These are phyloP conservation scores for Lepidochitona cinerea DNA, from an alignment of 2,888 invertebrate species.

Conservation along the genomic window DNA sequence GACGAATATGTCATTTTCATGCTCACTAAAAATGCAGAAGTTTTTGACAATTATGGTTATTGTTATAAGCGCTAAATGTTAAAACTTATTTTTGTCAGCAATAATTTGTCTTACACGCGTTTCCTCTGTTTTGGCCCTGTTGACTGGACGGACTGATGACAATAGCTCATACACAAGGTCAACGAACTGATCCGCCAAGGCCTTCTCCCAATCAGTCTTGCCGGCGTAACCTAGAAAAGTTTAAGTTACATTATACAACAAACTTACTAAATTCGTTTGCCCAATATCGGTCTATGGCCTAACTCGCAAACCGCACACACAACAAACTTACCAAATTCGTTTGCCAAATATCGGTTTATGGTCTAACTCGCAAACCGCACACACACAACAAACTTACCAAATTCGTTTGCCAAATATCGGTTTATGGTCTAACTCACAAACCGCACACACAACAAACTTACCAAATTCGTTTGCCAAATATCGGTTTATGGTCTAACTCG, in stretches of 20 bases:
- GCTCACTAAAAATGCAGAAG: too few species aligned
- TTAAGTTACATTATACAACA: too few species aligned
- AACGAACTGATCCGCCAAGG: not conserved
- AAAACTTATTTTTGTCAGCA: too few species aligned
- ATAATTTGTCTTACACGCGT: too few species aligned
- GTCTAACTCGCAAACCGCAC: not conserved
- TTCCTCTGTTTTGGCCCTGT: too few species aligned
- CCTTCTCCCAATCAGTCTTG: not conserved
- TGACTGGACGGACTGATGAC: not conserved
- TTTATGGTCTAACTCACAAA: not conserved
- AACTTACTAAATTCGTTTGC: not conserved
- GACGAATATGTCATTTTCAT: too few species aligned
- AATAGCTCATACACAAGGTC: not conserved
- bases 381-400: not conserved
- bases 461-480: slow-evolving; percentile 6
- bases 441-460: not conserved
- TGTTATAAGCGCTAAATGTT: too few species aligned
- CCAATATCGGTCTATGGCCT: slow-evolving; percentile 8
- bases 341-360: slow-evolving; percentile 10
- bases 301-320: not conserved
- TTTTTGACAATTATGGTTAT: too few species aligned
- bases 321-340: not conserved
- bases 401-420: slow-evolving; percentile 6
- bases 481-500: slow-evolving; percentile 7
- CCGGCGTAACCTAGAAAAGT: not conserved